Conservation (phyloP, 1,140 invertebrate genomes). For the Apolygus lucorum region DNA sequence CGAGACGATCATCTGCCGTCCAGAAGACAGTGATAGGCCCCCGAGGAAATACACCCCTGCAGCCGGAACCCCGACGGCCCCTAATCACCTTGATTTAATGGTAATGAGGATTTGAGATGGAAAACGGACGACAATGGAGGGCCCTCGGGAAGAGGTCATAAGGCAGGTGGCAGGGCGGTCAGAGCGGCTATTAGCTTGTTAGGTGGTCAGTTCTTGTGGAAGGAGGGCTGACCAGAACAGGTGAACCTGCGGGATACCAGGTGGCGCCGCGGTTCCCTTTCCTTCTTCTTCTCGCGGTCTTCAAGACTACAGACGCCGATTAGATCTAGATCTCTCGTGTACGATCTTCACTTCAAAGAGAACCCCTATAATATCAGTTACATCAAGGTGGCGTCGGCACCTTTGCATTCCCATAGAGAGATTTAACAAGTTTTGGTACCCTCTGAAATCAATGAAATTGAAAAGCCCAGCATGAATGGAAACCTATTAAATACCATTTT, state of each 20-base stretch:
- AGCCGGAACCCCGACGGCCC: background rate
- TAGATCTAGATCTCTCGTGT: background rate
- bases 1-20: no score
- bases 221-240: conserved; percentile 3
- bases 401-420: no score
- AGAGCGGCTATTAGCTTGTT: conserved; percentile 9
- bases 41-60: no score
- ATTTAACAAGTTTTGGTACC: no score
- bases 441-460: no score
- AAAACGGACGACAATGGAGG: background rate
- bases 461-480: no score
- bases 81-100: background rate
- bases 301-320: no score
- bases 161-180: background rate
- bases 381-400: no score
- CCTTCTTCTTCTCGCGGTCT: background rate
- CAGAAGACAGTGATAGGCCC: no score
- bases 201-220: background rate
- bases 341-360: background rate
- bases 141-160: background rate
- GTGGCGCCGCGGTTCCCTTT: background rate
- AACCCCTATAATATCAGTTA: no score
- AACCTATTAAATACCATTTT: no score
- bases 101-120: background rate
- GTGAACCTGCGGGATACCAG: background rate